Conservation (phyloP, 2,888 invertebrate species). For the Drosophila subsilvestris region DNA sequence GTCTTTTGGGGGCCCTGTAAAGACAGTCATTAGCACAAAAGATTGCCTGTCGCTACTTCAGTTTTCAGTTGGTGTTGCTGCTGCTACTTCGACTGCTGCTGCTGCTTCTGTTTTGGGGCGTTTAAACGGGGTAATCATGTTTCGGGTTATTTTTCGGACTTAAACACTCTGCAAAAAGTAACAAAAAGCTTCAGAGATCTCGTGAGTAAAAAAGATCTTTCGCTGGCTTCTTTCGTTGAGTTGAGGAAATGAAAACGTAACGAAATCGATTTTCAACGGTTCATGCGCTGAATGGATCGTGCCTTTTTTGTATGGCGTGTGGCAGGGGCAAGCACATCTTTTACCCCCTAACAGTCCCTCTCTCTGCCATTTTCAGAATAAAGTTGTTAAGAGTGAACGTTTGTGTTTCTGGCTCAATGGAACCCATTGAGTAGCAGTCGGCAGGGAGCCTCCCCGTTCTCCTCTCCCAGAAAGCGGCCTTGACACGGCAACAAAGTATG, state of each 20-base stretch:
- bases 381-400: constrained; percentile 71
- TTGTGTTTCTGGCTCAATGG: constrained; percentile 41
- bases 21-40: constrained; percentile 76
- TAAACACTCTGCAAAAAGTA: constrained; percentile 22
- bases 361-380: constrained; percentile 45
- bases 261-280: constrained; percentile 75
- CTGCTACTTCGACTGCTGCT: constrained; percentile 10
- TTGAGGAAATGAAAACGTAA: constrained; percentile 75
- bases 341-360: constrained; percentile 11
- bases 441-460: constrained; percentile 10
- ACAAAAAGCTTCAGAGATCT: constrained; percentile 4
- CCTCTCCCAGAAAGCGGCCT: constrained; percentile 36
- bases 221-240: constrained; percentile 46
- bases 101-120: constrained; percentile 63
- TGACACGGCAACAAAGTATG: constrained; percentile 25
- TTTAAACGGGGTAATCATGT: constrained; percentile 70
- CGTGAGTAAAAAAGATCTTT: constrained; percentile 18
- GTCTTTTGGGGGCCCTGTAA: constrained; percentile 59
- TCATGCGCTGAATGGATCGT: constrained; percentile 50
- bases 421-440: constrained; percentile 43
- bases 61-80: constrained; percentile 14
- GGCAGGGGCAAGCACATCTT: constrained; percentile 49
- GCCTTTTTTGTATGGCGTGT: constrained; percentile 55
- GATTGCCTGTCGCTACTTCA: constrained; percentile 54
- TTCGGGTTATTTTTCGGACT: constrained; percentile 48